These are phyloP conservation scores for Ispidina lecontei DNA, from an alignment of 2,797 vertebrate genomes.

Conservation along the genomic window DNA sequence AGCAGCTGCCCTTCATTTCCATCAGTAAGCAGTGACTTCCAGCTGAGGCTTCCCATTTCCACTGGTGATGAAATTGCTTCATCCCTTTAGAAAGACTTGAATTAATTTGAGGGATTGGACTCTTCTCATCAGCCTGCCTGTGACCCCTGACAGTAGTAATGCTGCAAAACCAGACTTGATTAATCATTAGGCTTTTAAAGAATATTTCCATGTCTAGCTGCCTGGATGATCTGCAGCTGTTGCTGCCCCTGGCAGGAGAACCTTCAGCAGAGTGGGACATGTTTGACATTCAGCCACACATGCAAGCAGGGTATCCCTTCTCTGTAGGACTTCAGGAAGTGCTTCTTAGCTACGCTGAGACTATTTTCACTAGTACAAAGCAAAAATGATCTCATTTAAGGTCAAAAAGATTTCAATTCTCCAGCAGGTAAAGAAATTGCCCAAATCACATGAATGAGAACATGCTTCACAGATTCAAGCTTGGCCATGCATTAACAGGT, in stretches of 20 bases:
- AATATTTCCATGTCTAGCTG: constrained; percentile 42
- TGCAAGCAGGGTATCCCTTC: neutral
- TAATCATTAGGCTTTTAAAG: constrained; percentile 69
- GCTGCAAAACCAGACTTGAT: constrained; percentile 39
- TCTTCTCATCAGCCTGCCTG: constrained; percentile 50
- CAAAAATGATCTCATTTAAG: neutral
- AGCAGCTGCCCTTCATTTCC: neutral
- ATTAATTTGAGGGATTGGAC: constrained; percentile 57
- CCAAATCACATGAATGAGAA: neutral
- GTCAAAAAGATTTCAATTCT: neutral
- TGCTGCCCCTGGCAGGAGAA: neutral
- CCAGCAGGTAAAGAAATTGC: neutral
- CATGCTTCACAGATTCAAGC: neutral
- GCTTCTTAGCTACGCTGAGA: neutral
- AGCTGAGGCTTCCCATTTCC: neutral
- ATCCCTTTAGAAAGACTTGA: constrained; percentile 26
- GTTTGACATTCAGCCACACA: neutral
- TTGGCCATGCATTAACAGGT: neutral
- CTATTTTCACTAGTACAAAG: neutral
- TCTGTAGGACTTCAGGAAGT: neutral
- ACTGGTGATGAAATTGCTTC: constrained; percentile 2
- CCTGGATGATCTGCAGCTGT: constrained; percentile 21
- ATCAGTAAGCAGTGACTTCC: neutral
- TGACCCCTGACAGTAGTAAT: constrained; percentile 38
- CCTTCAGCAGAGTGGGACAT: neutral